Percentiles rank a stretch among this genome's conserved stretches.
Evolutionary conservation across 53 echinoderm and acorn worm species (phyloP).

Genomic region (Antedon mediterranea): DNA sequence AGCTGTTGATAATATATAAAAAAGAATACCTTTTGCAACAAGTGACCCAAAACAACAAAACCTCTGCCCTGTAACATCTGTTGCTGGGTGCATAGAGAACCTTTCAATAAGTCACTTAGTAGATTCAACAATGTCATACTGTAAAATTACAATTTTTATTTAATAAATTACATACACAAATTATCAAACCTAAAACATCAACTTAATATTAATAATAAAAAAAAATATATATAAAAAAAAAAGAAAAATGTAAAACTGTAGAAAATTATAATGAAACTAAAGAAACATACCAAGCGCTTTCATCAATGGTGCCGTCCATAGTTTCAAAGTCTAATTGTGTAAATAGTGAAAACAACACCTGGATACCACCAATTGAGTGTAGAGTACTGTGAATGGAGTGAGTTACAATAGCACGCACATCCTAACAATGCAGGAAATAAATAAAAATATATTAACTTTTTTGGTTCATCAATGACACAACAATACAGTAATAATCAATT

Average conservation of each 20-base stretch:
- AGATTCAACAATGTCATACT: constrained; percentile 69
- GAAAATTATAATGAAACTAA: too few species aligned
- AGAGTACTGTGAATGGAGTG: constrained; percentile 99
- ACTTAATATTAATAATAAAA: too few species aligned
- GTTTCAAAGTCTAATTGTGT: constrained; percentile 66
- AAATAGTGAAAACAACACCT: constrained; percentile 86
- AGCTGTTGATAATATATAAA: background rate
- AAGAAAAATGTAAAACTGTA: too few species aligned
- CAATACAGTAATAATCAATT: too few species aligned
- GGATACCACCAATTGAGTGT: constrained; percentile 98
- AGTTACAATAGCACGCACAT: constrained; percentile 90
- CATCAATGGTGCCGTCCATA: background rate
- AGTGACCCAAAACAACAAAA: constrained; percentile 88
- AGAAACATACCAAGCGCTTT: background rate
- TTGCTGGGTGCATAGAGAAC: constrained; percentile 90
- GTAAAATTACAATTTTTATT: background rate
- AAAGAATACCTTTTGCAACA: constrained; percentile 69
- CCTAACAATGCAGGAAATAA: too few species aligned
- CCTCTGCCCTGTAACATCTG: constrained; percentile 97
- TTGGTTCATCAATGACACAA: background rate
- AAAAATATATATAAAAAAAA: too few species aligned
- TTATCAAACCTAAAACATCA: too few species aligned
- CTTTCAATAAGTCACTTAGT: constrained; percentile 83
- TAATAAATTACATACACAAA: too few species aligned
- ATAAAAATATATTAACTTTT: background rate